Base-by-base conservation (phyloP, 2,113 vertebrate species). In the Anguilla japonica region DNA sequence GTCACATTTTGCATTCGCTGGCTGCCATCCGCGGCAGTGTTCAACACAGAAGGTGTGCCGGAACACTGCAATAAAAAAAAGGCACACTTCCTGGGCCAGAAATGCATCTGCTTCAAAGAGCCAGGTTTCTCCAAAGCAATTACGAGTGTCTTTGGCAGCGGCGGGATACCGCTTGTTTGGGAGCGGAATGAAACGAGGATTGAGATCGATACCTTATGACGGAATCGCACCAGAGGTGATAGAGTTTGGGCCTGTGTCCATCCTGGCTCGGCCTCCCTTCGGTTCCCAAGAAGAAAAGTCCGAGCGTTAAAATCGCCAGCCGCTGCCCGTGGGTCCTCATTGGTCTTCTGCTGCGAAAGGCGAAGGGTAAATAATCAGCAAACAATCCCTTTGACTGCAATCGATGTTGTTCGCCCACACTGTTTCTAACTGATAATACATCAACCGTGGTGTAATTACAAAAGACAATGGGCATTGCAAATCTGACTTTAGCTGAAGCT, bases 201-300 rank as follows among this genome's bases (percentile, higher is more conserved):
- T 15, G 82, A 81, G 79, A 93, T 93, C 93, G 82, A 93, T 96
- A 96, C 96, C 96, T 96, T 96, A 90, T 96, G 96, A 89, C 96
- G 93, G 90, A 96, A 96, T 89, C 95, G 92, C 90, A 96, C 92
- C 67, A 93, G 92, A 0, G 94, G 94, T 92, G 95, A 94, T 95
- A 94, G 53, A 90, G 89, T 81, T 86, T 91, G 43, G 92, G 89
- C 88, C 89, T 87, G 26, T 92, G 92, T 84, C 86, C 94, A 83
- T 95, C 95, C 85, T 84, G 56, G 89, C 91, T 83, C 86, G 94
- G 92, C 86, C 89, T 92, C 83, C 92, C 94, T n/a, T 93, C 89
- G 75, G 88, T 79, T 39, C 89, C 84, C 29, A 95, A 90, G 90
- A 95, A 89, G 60, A 89, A 84, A 41, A 93, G 39, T 40, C 87